Base-by-base conservation (phyloP, 2,113 vertebrate species). In the Scophthalmus maximus region DNA sequence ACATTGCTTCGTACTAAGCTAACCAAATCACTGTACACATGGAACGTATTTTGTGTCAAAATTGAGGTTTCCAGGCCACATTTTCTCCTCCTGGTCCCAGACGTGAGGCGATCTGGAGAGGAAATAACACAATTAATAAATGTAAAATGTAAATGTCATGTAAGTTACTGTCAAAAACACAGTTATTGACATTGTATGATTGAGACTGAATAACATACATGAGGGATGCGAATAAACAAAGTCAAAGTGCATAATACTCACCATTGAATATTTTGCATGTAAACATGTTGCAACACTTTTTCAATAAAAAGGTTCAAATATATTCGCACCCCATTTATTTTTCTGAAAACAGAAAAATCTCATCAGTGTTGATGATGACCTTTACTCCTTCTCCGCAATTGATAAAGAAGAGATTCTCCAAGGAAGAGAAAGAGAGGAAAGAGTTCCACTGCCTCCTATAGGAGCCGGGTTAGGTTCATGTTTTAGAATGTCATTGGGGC, bases 21-120 rank as follows among this genome's bases (percentile, higher is more conserved):
- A 30, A 53, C 27, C 17, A 49, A 46, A 68, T 58, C 9, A 58
- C 11, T 61, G 44, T 62, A 49, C 42, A 46, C 7, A n/a, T 44
- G 6, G 18, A 44, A 44, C n/a, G 42, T 8, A n/a, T n/a, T 44
- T n/a, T n/a, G 42, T 44, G n/a, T 44, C 7, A 44, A 44, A 46
- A n/a, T 20, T 18, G 1, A 46, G 18, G 42, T 1, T 46, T 12
- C 42, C 42, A 1, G 18, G 42, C 17, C 18, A 9, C 18, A 20
- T n/a, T 20, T 46, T 46, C 42, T 46, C 18, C 42, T 46, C 18
- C 42, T 12, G 6, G 12, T 20, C 18, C 42, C 42, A 46, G 42
- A 46, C 8, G 7, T 46, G 42, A 46, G 42, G 42, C 17, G 8
- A 46, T 46, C 42, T 46, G 42, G 6, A 46, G 42, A 46, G 42